Evolutionary conservation across 2,113 vertebrate genomes (phyloP).

Genomic region (Istiophorus platypterus): DNA sequence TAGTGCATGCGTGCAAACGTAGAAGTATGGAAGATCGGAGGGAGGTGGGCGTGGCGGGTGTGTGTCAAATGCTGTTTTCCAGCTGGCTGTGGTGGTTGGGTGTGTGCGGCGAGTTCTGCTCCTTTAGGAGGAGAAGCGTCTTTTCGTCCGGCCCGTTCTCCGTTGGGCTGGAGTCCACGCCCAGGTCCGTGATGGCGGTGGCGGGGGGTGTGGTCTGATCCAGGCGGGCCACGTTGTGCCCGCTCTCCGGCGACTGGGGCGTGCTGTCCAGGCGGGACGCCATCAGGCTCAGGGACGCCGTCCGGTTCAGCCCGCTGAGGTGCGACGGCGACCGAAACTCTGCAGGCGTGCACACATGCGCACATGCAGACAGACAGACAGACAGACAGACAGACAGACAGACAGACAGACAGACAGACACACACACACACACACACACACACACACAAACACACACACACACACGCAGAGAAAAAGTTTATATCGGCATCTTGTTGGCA

Average conservation of each 20-base stretch:
- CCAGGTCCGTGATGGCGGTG: conserved; percentile 41
- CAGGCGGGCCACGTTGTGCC: conserved; percentile 46
- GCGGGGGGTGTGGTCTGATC: conserved; percentile 62
- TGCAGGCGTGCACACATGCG: conserved; percentile 63
- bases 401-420: no score
- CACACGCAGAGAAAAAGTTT: background rate
- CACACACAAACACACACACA: no score
- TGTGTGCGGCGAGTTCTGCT: conserved; percentile 88
- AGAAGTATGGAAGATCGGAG: background rate
- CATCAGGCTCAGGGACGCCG: conserved; percentile 89
- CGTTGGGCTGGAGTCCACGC: conserved; percentile 29
- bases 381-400: no score
- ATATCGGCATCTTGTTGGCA: background rate
- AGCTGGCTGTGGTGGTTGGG: conserved; percentile 82
- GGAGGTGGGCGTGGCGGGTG: background rate
- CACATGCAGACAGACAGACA: no score
- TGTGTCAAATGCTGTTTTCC: conserved; percentile 78
- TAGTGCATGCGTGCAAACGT: conserved; percentile 50
- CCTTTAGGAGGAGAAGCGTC: conserved; percentile 91
- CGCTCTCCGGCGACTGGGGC: conserved; percentile 90
- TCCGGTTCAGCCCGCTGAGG: conserved; percentile 88
- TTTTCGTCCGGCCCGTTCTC: conserved; percentile 87
- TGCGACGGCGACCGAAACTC: conserved; percentile 91
- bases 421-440: no score
- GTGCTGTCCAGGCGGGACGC: conserved; percentile 92